Evolutionary conservation across 1,140 invertebrate species (phyloP), one percentile per base, ranked within the genome.

Genomic region (Zaprionus lachaisei): DNA sequence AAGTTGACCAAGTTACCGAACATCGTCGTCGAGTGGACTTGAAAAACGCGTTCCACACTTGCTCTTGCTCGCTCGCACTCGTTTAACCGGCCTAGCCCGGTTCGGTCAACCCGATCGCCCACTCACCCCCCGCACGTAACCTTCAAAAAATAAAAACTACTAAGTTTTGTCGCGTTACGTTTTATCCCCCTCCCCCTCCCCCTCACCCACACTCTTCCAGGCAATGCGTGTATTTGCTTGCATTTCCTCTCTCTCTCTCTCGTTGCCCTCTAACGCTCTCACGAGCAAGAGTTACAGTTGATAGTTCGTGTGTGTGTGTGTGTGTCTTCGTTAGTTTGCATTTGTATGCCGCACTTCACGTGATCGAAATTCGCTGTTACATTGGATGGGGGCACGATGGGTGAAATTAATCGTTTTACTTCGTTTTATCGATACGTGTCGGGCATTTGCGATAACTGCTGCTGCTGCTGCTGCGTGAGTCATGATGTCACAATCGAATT

Each of bases 31-130:
- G 58, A 83, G 67, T 89, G 84, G 85, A 90, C 84, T 89, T 90
- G 84, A 89, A 89, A 89, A 89, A 89, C 84, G 84, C 84, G 84
- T 87, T 87, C 83, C 72, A 61, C 60, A 74, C 57, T 54, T 62
- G 51, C 71, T 63, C 61, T 80, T 56, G 26, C 41, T 28, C 76
- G 37, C 71, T 56, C 77, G 57, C 54, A 62, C 66, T 34, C 31
- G 31, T 34, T 34, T 11, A 83, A 80, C 80, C 80, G 80, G 62
- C 41, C 66, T 24, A 44, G 31, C 63, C 54, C 62, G 62, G 62
- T 22, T 44, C 37, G 44, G 20, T 38, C 41, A 41, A 47, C 64
- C 22, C 47, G 47, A 51, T 51, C 63, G 64, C 73, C 70, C 80
- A 74, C 66, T 54, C 67, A 17, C 41, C 67, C 68, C 68, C 51